Conservation (phyloP, 2,888 invertebrate species). For the Eristalis arbustorum region DNA sequence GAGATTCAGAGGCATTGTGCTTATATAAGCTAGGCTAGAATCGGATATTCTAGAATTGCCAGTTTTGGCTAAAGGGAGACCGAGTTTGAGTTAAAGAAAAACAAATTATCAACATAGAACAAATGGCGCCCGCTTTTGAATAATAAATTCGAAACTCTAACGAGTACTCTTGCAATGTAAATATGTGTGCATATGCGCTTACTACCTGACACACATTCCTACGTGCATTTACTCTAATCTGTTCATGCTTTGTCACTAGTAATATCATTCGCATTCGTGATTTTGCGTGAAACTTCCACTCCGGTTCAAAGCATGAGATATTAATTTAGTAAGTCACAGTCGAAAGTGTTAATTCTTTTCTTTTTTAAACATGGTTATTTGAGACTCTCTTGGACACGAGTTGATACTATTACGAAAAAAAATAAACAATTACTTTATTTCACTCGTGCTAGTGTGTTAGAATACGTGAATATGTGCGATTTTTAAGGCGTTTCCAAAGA, state of each 20-base stretch:
- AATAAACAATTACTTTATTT: slow-evolving; percentile 53
- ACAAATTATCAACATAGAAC: neutral
- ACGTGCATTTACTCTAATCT: neutral
- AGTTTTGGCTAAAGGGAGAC: too few species aligned
- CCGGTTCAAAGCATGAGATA: slow-evolving; percentile 4
- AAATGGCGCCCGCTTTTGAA: slow-evolving; percentile 25
- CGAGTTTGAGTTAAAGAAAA: too few species aligned
- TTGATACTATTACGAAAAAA: neutral
- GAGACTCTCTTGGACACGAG: too few species aligned
- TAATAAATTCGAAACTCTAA: slow-evolving; percentile 16
- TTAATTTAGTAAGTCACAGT: slow-evolving; percentile 20
- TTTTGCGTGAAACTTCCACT: neutral
- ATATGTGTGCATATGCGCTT: slow-evolving; percentile 16
- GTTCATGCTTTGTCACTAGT: slow-evolving; percentile 16
- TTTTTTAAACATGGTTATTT: neutral
- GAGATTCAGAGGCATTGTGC: neutral
- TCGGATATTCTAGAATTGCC: neutral
- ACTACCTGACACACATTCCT: slow-evolving; percentile 43
- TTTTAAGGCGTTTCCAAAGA: slow-evolving; percentile 50
- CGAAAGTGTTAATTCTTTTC: slow-evolving; percentile 36
- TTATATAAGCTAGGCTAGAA: neutral
- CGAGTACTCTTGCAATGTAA: neutral
- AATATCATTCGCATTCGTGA: slow-evolving; percentile 23
- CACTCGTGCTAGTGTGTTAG: slow-evolving; percentile 44
- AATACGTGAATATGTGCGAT: slow-evolving; percentile 26